These are phyloP conservation scores for Synergus gifuensis DNA, from an alignment of 2,888 invertebrate species.

Conservation along the genomic window DNA sequence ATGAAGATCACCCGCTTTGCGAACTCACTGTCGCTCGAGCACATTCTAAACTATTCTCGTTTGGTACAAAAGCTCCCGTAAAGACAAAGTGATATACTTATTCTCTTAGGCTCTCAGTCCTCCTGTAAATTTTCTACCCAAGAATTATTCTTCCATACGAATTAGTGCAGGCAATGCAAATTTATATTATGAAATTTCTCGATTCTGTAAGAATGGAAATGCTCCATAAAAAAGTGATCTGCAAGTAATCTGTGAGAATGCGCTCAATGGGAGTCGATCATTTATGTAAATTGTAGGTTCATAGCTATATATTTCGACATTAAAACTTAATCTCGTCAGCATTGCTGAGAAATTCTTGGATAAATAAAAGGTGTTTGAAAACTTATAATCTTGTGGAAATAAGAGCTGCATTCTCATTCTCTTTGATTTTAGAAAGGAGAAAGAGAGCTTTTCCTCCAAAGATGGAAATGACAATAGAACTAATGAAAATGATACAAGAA, in stretches of 20 bases:
- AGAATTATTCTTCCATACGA: background rate
- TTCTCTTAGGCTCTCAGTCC: background rate
- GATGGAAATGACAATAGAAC: background rate
- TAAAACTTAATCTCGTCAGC: slow-evolving; percentile 32
- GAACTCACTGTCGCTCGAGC: slow-evolving; percentile 27
- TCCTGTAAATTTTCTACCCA: background rate
- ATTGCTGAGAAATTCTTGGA: slow-evolving; percentile 27
- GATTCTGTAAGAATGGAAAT: background rate
- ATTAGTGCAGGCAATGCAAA: background rate
- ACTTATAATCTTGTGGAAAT: background rate
- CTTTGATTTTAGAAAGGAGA: background rate
- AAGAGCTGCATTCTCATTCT: slow-evolving; percentile 18
- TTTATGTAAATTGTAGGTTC: slow-evolving; percentile 32
- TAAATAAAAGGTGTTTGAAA: slow-evolving; percentile 32
- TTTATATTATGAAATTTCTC: background rate
- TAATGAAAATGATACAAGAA: background rate
- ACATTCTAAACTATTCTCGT: slow-evolving; percentile 41
- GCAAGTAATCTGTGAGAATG: background rate
- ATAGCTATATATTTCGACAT: slow-evolving; percentile 5
- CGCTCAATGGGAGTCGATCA: slow-evolving; percentile 3
- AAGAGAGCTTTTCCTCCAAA: background rate
- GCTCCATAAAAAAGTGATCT: background rate
- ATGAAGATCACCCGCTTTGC: slow-evolving; percentile 40
- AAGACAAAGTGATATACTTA: background rate
- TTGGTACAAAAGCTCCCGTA: slow-evolving; percentile 29